Percentiles rank a stretch among this genome's conserved stretches.
Evolutionary conservation across 2,888 invertebrate species (phyloP).

Genomic region (Hirtodrosophila duncani): DNA sequence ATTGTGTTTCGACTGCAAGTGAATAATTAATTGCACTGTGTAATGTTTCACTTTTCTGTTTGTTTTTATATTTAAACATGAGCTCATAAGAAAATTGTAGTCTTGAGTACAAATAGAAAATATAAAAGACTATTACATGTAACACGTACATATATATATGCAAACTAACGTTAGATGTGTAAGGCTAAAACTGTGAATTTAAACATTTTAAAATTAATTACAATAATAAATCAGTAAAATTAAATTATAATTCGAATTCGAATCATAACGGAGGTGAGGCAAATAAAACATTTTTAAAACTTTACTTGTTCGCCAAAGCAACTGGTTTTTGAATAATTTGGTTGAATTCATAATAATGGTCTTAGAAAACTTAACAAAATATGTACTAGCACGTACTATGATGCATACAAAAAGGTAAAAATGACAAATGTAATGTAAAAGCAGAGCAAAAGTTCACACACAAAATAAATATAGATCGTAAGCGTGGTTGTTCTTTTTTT

Average conservation of each 20-base stretch:
- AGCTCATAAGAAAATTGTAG: slow-evolving; percentile 18
- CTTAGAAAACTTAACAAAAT: slow-evolving; percentile 5
- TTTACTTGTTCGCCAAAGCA: too few species aligned
- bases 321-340: not conserved
- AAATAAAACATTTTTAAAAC: slow-evolving; percentile 3
- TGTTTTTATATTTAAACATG: slow-evolving; percentile 31
- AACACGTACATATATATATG: not conserved
- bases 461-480: slow-evolving; percentile 11
- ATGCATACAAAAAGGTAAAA: too few species aligned
- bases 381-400: too few species aligned
- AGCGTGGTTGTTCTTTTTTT: slow-evolving; percentile 35
- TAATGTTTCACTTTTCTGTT: slow-evolving; percentile 24
- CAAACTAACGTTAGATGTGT: slow-evolving; percentile 2
- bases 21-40: too few species aligned
- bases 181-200: slow-evolving; percentile 25
- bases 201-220: slow-evolving; percentile 24
- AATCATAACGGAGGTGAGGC: too few species aligned
- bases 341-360: slow-evolving; percentile 4
- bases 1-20: not conserved
- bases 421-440: not conserved
- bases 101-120: not conserved
- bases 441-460: slow-evolving; percentile 16
- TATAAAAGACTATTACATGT: not conserved
- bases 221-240: slow-evolving; percentile 3
- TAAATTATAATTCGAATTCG: slow-evolving; percentile 2